These are phyloP conservation scores for Drosophila meridionalis DNA, from an alignment of 2,888 invertebrate genomes.

Conservation along the genomic window DNA sequence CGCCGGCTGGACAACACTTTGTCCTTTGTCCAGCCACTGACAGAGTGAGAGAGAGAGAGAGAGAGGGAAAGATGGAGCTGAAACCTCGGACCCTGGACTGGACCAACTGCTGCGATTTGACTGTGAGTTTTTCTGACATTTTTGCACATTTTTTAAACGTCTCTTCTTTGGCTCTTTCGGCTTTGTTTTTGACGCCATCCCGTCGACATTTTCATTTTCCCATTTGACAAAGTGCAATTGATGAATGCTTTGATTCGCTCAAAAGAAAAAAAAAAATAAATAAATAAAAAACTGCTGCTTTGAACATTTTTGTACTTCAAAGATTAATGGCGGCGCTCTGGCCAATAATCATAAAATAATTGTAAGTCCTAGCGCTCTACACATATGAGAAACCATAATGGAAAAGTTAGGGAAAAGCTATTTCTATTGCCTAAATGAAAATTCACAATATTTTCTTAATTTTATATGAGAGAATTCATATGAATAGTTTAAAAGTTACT, in stretches of 20 bases:
- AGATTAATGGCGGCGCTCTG: constrained; percentile 49
- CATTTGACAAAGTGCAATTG: constrained; percentile 74
- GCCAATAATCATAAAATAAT: constrained; percentile 67
- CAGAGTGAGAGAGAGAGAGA: not conserved
- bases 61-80: not conserved
- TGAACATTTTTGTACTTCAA: constrained; percentile 5
- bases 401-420: not conserved
- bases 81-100: constrained; percentile 37
- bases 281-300: constrained; percentile 9
- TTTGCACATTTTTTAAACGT: constrained; percentile 68
- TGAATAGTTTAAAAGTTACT: no score
- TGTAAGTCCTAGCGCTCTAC: constrained; percentile 35
- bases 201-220: constrained; percentile 62
- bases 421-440: not conserved
- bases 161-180: constrained; percentile 32
- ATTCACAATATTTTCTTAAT: not conserved
- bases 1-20: constrained; percentile 75
- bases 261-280: not conserved
- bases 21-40: constrained; percentile 50
- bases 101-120: constrained; percentile 80
- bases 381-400: constrained; percentile 2
- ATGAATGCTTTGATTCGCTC: constrained; percentile 59
- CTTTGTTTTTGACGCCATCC: constrained; percentile 58
- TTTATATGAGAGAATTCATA: not conserved
- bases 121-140: constrained; percentile 82